Base-by-base conservation (phyloP, 2,797 vertebrate genomes). In the Acipenser ruthenus region DNA sequence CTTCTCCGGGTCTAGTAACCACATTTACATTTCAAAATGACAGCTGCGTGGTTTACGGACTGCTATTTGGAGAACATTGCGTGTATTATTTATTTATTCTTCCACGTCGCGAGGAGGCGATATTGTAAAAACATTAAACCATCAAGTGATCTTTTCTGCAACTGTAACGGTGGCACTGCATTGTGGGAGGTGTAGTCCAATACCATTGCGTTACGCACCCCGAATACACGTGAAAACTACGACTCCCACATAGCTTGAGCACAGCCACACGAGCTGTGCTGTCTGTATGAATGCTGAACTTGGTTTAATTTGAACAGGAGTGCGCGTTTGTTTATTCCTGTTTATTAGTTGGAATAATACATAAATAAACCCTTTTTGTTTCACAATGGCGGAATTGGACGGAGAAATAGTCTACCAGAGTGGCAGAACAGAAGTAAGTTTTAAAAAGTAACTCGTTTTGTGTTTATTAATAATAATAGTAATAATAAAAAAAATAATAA, bases 321-420 rank as follows among this genome's bases (percentile, higher is more conserved):
- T 8, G 3, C 15, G 1, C 58, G 13, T 13, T 58, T 10, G 50
- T 12, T 9, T 58, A 58, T 10, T 58, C 11, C 2, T 12, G n/a
- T 58, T 59, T 59, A 49, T 13, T 64, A 10, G 15, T 15, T 55
- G 12, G 49, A 63, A 13, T 50, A n/a, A 37, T 37, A 37, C 1
- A 37, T 37, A 37, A 37, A 37, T 37, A 37, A 37, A 37, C 23
- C 2, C 23, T 37, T 37, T 37, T 37, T 64, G 6, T 18, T 47
- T 56, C 47, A 61, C 23, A 15, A 58, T 69, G 62, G 58, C 60
- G 4, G 60, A 70, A 63, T 64, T 56, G 11, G 37, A 55, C 50
- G 64, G 63, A 58, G 67, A 64, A 49, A 67, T 73, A 7, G 67
- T 73, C 55, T 73, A 65, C 37, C 67, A 65, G 58, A 65, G 52